phyloP scores from a whole-genome alignment of 1,140 invertebrate genomes.

The Nephotettix cincticeps region DNA sequence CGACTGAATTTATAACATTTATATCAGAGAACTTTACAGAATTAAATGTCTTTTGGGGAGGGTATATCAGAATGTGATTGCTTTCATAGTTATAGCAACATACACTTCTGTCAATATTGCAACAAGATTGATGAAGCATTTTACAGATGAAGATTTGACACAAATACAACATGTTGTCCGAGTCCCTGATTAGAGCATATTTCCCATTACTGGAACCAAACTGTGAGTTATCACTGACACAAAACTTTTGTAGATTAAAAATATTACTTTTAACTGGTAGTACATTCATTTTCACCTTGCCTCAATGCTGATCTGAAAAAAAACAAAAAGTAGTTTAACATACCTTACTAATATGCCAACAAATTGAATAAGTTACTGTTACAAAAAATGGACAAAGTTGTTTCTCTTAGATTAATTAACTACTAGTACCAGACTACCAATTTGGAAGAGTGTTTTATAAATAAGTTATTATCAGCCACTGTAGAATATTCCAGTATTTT shows the following conservation, averaged over 20 bases:
- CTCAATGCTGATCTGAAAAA: too few relatives aligned
- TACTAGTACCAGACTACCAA: too few relatives aligned
- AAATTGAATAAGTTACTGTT: too few relatives aligned
- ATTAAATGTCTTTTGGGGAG: neutral
- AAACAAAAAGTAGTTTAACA: too few relatives aligned
- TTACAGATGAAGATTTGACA: neutral
- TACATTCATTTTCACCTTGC: too few relatives aligned
- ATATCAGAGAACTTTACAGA: neutral
- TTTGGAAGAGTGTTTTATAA: too few relatives aligned
- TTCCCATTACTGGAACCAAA: neutral
- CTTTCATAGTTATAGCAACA: neutral
- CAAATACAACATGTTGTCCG: neutral
- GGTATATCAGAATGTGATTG: neutral
- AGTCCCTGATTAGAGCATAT: neutral
- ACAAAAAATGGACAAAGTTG: too few relatives aligned
- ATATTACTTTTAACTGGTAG: neutral
- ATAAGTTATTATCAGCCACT: too few relatives aligned
- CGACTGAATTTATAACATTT: neutral
- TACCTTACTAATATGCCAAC: too few relatives aligned
- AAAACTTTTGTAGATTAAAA: constrained; percentile 16
- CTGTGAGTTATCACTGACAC: neutral
- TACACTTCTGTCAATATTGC: constrained; percentile 14
- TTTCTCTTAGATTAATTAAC: too few relatives aligned
- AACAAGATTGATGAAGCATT: neutral
- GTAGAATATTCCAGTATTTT: too few relatives aligned